Evolutionary conservation across 2,888 invertebrate genomes (phyloP), one percentile per base, ranked within the genome.

Genomic region (Scaptomyza flava): DNA sequence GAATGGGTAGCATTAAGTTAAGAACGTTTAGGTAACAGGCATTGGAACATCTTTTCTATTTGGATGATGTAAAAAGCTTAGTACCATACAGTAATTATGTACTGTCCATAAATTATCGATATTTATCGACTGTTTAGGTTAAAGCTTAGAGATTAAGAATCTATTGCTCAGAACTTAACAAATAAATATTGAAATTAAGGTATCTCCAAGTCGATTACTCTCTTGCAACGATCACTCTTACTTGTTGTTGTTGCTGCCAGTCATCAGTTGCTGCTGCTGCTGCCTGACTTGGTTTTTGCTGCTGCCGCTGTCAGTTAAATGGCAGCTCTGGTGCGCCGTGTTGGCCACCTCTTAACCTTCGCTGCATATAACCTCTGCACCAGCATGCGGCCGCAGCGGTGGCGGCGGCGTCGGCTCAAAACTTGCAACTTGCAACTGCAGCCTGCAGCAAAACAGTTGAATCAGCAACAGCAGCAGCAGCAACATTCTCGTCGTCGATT

Each of bases 291-390:
- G 42, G 57, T 67, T 59, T 69, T 60, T 46, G 53, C 63, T 61
- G 63, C 56, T 59, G 60, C 30, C 23, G 57, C 56, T 78, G 78
- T 73, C 76, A 79, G 79, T 70, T 81, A 81, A 81, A 85, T 81
- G 79, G 85, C 83, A 75, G 76, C 77, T 73, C 59, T 65, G 60
- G 47, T 72, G 76, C 78, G 73, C 74, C 74, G 74, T 81, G 79
- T 79, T 79, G 84, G 85, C 82, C 89, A 81, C 86, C 86, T 85
- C 85, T 78, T 89, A 86, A 86, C 89, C 86, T 87, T 79, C 77
- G 77, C 75, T 86, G 81, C 84, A 75, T 72, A 81, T 87, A 85
- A 88, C 89, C 89, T 88, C 85, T 81, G 79, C 81, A 76, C 81
- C 79, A 68, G 68, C 76, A 75, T 77, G 75, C 78, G 58, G 41